Evolutionary conservation across 1,140 invertebrate genomes (phyloP).

Genomic region (Potamilus streckersoni): DNA sequence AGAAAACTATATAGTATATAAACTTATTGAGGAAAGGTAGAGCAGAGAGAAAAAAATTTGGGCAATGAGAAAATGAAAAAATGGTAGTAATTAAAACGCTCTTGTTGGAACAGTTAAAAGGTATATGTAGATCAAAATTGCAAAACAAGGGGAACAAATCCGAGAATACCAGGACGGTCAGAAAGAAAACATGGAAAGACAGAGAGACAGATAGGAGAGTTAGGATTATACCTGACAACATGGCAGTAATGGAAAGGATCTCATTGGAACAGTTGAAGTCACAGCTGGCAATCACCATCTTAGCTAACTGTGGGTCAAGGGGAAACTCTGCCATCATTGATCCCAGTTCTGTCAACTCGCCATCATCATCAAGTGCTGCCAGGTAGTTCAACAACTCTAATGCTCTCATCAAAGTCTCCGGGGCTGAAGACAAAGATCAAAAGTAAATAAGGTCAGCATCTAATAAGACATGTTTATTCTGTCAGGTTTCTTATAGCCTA

Average conservation of each 20-base stretch:
- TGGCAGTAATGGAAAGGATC: constrained; percentile 98
- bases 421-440: constrained; percentile 74
- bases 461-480: not conserved
- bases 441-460: not conserved
- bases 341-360: constrained; percentile 67
- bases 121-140: no score
- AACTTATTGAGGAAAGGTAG: no score
- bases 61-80: no score
- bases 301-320: constrained; percentile 97
- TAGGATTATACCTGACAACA: constrained; percentile 89
- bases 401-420: constrained; percentile 99
- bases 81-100: no score
- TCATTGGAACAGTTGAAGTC: constrained; percentile 99
- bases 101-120: no score
- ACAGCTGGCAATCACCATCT: constrained; percentile 96
- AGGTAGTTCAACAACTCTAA: constrained; percentile 98
- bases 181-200: no score
- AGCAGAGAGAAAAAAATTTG: no score
- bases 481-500: not conserved
- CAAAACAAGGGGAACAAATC: no score
- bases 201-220: no score
- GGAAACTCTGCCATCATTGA: constrained; percentile 99
- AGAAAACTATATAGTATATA: no score
- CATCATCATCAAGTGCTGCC: constrained; percentile 94
- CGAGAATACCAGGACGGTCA: no score